Evolutionary conservation across 2,888 invertebrate species (phyloP).

Genomic region (Rhingia rostrata): DNA sequence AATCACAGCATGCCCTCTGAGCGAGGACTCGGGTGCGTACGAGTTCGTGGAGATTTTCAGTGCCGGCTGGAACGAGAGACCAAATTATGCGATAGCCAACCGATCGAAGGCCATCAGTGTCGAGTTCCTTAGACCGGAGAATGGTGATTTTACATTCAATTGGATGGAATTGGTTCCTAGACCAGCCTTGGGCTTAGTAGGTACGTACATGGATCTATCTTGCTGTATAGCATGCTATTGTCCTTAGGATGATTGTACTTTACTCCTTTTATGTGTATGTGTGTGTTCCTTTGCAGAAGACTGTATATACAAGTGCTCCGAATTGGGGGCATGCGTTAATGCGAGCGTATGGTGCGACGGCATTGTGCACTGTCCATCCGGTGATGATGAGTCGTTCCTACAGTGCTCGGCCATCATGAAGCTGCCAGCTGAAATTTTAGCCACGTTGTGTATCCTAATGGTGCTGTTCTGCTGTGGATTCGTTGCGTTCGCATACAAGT

Average conservation of each 20-base stretch:
- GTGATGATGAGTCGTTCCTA: conserved; percentile 90
- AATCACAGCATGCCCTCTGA: conserved; percentile 85
- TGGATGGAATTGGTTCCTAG: conserved; percentile 91
- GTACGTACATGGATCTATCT: conserved; percentile 75
- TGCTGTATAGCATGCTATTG: conserved; percentile 13
- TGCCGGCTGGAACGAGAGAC: conserved; percentile 89
- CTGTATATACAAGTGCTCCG: conserved; percentile 90
- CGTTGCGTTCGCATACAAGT: conserved; percentile 84
- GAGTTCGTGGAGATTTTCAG: conserved; percentile 92
- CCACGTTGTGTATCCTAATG: conserved; percentile 84
- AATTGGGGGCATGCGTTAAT: conserved; percentile 91
- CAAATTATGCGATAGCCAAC: conserved; percentile 85
- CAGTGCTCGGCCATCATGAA: conserved; percentile 91
- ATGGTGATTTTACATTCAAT: conserved; percentile 89
- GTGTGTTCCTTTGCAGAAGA: conserved; percentile 84
- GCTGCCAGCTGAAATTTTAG: conserved; percentile 89
- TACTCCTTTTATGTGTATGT: background rate
- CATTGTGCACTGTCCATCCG: conserved; percentile 89
- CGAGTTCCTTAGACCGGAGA: conserved; percentile 90
- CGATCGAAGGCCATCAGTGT: conserved; percentile 88
- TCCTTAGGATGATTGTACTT: conserved; percentile 29
- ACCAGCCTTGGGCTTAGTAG: conserved; percentile 83
- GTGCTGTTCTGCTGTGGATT: conserved; percentile 83
- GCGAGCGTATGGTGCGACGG: conserved; percentile 92
- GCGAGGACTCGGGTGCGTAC: conserved; percentile 84